These are phyloP conservation scores for Oplegnathus fasciatus DNA, from an alignment of 2,113 vertebrate species.

Conservation along the genomic window DNA sequence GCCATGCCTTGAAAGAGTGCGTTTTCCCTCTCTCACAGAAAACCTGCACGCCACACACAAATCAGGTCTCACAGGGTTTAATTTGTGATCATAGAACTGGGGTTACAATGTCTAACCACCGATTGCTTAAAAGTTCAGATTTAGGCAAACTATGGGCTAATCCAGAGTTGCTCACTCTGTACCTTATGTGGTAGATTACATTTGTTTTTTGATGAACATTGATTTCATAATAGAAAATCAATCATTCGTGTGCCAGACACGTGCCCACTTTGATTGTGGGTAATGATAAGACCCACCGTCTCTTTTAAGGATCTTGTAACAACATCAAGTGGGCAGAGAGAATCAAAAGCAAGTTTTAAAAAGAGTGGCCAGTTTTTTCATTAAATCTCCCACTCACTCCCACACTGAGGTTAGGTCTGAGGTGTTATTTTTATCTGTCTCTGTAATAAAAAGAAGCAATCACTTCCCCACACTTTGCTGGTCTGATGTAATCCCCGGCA, in stretches of 20 bases:
- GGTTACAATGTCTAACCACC: neutral
- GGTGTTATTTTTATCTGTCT: neutral
- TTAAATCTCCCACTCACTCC: neutral
- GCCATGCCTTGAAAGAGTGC: neutral
- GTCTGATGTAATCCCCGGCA: neutral
- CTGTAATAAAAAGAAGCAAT: neutral
- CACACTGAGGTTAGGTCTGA: neutral
- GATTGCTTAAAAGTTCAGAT: neutral
- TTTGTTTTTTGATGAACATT: neutral
- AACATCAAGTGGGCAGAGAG: neutral
- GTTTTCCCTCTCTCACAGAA: neutral
- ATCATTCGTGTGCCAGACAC: neutral
- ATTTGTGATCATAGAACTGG: neutral
- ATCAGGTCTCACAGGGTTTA: neutral
- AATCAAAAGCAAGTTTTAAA: neutral
- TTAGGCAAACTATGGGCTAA: neutral
- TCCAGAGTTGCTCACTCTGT: neutral
- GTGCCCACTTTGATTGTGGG: neutral
- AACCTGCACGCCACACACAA: neutral
- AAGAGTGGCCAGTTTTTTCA: neutral
- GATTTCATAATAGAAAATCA: neutral
- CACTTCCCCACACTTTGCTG: neutral
- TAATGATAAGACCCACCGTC: neutral
- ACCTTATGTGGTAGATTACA: constrained; percentile 6
- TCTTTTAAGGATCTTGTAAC: neutral